phyloP scores from a whole-genome alignment of 2,113 vertebrate species.

The Equus quagga region DNA sequence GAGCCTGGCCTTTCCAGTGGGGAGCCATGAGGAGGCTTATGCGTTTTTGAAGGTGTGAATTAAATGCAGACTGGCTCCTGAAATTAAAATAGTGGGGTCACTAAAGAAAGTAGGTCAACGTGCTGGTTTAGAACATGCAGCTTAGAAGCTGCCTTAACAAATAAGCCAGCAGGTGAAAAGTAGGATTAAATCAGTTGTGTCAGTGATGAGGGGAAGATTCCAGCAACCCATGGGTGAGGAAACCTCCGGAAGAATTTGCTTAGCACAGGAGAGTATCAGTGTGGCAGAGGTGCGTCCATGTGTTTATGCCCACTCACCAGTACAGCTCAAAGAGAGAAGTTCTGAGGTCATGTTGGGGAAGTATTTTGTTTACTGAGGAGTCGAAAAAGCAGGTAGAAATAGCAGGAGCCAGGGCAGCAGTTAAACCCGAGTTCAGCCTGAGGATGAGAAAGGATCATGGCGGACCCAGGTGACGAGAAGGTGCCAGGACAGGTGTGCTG shows the following conservation, averaged over 20 bases:
- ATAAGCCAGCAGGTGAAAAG: neutral
- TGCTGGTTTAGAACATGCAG: neutral
- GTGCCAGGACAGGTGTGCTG: too few relatives aligned
- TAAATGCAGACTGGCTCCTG: neutral
- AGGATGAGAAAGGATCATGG: neutral
- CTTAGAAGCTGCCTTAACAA: neutral
- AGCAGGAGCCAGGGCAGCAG: neutral
- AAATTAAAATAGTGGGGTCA: neutral
- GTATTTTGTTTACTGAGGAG: neutral
- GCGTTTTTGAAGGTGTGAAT: neutral
- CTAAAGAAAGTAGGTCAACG: neutral
- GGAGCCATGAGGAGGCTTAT: accelerated
- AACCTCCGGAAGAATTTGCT: neutral
- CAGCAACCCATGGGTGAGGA: neutral
- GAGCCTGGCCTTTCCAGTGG: neutral
- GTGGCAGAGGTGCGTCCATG: neutral
- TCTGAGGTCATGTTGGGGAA: neutral
- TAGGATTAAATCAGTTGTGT: neutral
- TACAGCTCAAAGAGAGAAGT: neutral
- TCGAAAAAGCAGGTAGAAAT: neutral
- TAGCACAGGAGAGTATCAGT: neutral
- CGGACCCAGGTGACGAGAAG: neutral
- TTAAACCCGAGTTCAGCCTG: neutral
- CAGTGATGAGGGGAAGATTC: neutral
- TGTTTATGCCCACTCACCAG: neutral